phyloP scores from a whole-genome alignment of 2,888 invertebrate genomes.

The Megamerina dolium region DNA sequence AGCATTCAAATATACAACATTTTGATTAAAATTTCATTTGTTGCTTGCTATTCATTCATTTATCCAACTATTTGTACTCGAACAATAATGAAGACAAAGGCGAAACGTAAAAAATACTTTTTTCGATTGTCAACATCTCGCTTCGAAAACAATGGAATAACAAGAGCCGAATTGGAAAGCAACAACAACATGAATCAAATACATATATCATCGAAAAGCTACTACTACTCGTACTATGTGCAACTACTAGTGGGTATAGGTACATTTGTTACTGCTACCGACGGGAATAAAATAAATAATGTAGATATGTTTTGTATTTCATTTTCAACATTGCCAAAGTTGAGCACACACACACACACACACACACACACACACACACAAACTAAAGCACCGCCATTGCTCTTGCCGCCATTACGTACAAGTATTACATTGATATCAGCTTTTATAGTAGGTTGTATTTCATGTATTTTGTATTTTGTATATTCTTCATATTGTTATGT shows the following conservation, averaged over 20 bases:
- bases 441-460: constrained; percentile 1
- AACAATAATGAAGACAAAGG: not conserved
- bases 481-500: constrained; percentile 3
- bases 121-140: not conserved
- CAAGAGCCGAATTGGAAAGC: not conserved
- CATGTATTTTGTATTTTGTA: not conserved
- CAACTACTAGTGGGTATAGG: too few species aligned
- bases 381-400: not conserved
- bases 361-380: not conserved
- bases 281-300: too few species aligned
- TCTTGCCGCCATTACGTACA: constrained; percentile 3
- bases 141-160: not conserved
- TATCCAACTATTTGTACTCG: not conserved
- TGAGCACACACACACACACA: not conserved
- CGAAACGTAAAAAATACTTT: not conserved
- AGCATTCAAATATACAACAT: not conserved
- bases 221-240: too few species aligned
- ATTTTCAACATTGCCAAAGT: constrained; percentile 7
- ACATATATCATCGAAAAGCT: too few species aligned
- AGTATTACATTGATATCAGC: constrained; percentile 3
- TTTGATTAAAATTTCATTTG: constrained; percentile 1
- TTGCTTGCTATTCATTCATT: not conserved
- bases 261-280: too few species aligned
- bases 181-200: not conserved
- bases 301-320: too few species aligned